Percentiles rank a stretch among this genome's conserved stretches.
phyloP scores from a whole-genome alignment of 1,140 invertebrate genomes.

The Drosophila ananassae region DNA sequence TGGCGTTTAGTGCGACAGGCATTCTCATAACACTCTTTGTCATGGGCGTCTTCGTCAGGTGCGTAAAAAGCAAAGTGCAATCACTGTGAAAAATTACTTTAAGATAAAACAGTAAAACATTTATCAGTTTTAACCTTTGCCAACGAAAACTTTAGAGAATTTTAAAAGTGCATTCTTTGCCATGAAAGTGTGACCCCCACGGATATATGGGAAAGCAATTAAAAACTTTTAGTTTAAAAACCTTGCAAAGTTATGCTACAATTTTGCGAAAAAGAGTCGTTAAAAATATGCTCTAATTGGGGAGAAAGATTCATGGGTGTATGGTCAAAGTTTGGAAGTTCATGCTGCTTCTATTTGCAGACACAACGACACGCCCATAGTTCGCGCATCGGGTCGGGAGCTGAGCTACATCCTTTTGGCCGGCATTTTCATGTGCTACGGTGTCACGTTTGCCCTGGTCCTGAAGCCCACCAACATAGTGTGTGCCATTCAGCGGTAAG shows the following conservation, averaged over 20 bases:
- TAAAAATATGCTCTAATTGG: neutral
- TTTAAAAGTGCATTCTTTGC: neutral
- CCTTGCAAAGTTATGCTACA: slow-evolving; percentile 15
- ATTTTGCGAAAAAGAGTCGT: slow-evolving; percentile 23
- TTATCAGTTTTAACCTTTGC: neutral
- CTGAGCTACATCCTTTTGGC: slow-evolving; percentile 94
- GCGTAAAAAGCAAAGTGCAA: slow-evolving; percentile 17
- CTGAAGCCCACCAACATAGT: slow-evolving; percentile 90
- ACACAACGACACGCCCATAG: slow-evolving; percentile 94
- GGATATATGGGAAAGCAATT: slow-evolving; percentile 48
- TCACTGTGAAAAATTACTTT: neutral
- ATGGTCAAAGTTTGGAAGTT: slow-evolving; percentile 19
- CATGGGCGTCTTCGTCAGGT: slow-evolving; percentile 87
- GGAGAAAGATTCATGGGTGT: slow-evolving; percentile 5
- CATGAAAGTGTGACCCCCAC: neutral
- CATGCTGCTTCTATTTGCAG: slow-evolving; percentile 57
- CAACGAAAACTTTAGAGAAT: neutral
- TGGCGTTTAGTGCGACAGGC: slow-evolving; percentile 91
- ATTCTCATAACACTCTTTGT: slow-evolving; percentile 91
- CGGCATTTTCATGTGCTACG: slow-evolving; percentile 95
- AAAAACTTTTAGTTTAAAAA: slow-evolving; percentile 51
- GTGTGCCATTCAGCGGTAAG: slow-evolving; percentile 91
- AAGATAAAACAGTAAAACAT: too few relatives aligned
- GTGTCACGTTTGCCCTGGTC: slow-evolving; percentile 93
- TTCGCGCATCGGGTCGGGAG: slow-evolving; percentile 95